Evolutionary conservation across 2,113 vertebrate species (phyloP).

Genomic region (Sorex fumeus): DNA sequence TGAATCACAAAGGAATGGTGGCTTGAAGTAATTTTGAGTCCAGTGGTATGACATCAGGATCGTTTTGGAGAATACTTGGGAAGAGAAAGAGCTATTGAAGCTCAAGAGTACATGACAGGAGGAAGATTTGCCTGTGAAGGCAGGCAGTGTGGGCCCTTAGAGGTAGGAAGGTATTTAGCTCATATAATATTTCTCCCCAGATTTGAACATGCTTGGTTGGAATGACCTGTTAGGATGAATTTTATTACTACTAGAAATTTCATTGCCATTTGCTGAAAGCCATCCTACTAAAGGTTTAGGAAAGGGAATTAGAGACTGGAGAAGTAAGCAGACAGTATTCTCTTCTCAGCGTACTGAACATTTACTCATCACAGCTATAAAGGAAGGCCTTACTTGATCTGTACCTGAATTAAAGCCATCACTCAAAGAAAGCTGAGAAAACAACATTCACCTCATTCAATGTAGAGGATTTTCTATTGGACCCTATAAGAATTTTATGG

Average conservation of each 20-base stretch:
- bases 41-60: neutral
- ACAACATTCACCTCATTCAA: neutral
- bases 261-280: neutral
- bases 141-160: too few species aligned
- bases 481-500: neutral
- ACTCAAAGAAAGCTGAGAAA: neutral
- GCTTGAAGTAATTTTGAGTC: neutral
- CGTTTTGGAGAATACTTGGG: neutral
- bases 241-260: neutral
- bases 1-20: neutral
- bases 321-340: neutral
- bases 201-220: neutral
- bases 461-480: neutral
- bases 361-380: neutral
- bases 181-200: slow-evolving; percentile 7
- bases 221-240: neutral
- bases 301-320: neutral
- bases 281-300: neutral
- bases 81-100: neutral
- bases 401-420: neutral
- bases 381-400: neutral
- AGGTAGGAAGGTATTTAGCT: neutral
- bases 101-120: neutral
- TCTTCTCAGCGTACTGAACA: neutral
- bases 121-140: neutral